These are phyloP conservation scores for Reinhardtius hippoglossoides DNA, from an alignment of 2,113 vertebrate genomes.

Conservation along the genomic window DNA sequence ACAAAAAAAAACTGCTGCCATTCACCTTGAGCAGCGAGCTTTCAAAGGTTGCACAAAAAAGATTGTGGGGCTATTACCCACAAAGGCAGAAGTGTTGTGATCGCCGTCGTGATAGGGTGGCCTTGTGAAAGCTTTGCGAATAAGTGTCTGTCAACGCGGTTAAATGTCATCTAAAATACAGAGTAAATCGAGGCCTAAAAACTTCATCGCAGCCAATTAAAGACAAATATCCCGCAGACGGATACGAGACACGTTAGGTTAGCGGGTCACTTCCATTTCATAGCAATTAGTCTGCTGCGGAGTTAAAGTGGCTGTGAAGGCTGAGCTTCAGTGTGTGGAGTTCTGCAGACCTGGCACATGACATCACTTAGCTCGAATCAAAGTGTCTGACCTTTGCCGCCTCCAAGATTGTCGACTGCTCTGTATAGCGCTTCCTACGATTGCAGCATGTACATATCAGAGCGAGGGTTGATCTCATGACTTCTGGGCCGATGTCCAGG, in stretches of 20 bases:
- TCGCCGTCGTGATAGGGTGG: slow-evolving; percentile 52
- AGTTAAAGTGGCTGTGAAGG: slow-evolving; percentile 54
- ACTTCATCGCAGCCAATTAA: slow-evolving; percentile 69
- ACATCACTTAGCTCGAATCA: slow-evolving; percentile 70
- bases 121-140: slow-evolving; percentile 54
- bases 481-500: slow-evolving; percentile 27
- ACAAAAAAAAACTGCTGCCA: background rate
- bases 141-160: slow-evolving; percentile 77
- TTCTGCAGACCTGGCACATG: slow-evolving; percentile 51
- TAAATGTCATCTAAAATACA: slow-evolving; percentile 72
- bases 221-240: slow-evolving; percentile 67
- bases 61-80: slow-evolving; percentile 51
- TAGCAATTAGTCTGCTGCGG: slow-evolving; percentile 68
- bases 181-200: slow-evolving; percentile 44
- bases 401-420: slow-evolving; percentile 44
- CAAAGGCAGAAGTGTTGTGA: slow-evolving; percentile 64
- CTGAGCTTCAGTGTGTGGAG: slow-evolving; percentile 48
- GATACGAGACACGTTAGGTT: slow-evolving; percentile 57
- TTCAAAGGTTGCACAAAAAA: slow-evolving; percentile 72
- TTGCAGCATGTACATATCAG: slow-evolving; percentile 54
- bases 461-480: slow-evolving; percentile 51
- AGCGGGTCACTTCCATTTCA: slow-evolving; percentile 65
- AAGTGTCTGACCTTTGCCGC: slow-evolving; percentile 71
- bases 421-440: slow-evolving; percentile 28
- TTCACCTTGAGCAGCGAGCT: slow-evolving; percentile 36